Percentiles rank a stretch among this genome's conserved stretches.
Conservation (phyloP, 2,888 invertebrate genomes). For the Mylabris sibirica region DNA sequence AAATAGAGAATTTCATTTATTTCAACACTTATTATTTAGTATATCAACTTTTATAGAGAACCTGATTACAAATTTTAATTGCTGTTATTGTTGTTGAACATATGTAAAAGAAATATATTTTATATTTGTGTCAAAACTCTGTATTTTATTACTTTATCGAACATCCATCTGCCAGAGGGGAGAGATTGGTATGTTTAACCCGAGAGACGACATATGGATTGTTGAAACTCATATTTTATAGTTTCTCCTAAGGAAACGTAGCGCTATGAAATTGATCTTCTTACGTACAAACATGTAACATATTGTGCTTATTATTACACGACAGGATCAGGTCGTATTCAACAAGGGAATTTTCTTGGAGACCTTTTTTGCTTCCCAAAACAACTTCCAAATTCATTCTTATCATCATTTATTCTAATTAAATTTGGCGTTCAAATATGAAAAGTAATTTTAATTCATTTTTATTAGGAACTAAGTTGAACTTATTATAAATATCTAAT, state of each 20-base stretch:
- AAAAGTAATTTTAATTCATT: neutral
- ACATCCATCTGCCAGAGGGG: too few species aligned
- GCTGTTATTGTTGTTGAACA: constrained; percentile 24
- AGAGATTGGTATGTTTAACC: too few species aligned
- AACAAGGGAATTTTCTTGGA: too few species aligned
- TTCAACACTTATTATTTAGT: neutral
- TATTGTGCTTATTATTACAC: too few species aligned
- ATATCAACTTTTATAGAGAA: neutral
- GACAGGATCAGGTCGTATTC: too few species aligned
- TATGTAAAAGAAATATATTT: constrained; percentile 3
- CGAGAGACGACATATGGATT: too few species aligned
- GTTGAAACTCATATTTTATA: too few species aligned
- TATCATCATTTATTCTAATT: too few species aligned
- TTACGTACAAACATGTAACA: too few species aligned
- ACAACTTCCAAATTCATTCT: neutral
- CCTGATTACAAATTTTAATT: constrained; percentile 20
- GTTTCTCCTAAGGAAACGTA: too few species aligned
- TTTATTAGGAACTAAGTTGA: neutral
- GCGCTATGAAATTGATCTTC: too few species aligned
- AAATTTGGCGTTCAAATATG: neutral
- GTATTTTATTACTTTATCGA: neutral
- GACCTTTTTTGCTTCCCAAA: neutral
- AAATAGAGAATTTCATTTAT: constrained; percentile 13
- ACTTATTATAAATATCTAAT: neutral
- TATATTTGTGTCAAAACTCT: constrained; percentile 3